Evolutionary conservation across 2,797 vertebrate species (phyloP).

Genomic region (Myotis pilosus): DNA sequence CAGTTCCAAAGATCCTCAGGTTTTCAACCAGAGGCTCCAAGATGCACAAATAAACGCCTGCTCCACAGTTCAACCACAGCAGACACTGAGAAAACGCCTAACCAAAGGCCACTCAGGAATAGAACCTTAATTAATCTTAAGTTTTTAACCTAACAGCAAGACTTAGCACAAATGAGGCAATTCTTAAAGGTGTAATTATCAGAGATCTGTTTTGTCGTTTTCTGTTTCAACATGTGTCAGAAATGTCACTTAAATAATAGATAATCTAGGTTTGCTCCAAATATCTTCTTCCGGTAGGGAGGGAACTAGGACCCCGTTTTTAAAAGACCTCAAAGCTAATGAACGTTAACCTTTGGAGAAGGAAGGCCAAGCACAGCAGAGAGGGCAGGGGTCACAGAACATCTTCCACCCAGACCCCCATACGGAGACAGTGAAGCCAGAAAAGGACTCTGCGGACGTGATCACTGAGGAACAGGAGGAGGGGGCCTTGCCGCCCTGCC

Average conservation of each 20-base stretch:
- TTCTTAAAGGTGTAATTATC: slow-evolving; percentile 41
- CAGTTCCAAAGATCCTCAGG: not conserved
- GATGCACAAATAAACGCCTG: not conserved
- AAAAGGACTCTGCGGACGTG: not conserved
- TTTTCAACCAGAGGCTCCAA: not conserved
- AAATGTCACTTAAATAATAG: not conserved
- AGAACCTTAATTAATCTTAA: slow-evolving; percentile 8
- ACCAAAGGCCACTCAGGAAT: not conserved
- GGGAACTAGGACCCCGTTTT: not conserved
- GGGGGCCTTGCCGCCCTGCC: not conserved
- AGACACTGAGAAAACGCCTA: slow-evolving; percentile 16
- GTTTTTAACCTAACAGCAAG: slow-evolving; percentile 41
- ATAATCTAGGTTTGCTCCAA: not conserved
- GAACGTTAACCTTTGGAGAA: not conserved
- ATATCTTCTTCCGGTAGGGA: slow-evolving; percentile 7
- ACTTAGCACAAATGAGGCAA: not conserved
- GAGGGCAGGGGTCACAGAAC: not conserved
- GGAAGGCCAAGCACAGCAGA: not conserved
- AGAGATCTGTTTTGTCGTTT: slow-evolving; percentile 30
- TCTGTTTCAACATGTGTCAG: slow-evolving; percentile 6
- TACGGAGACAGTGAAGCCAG: not conserved
- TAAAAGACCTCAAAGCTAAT: slow-evolving; percentile 41
- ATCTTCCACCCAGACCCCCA: not conserved
- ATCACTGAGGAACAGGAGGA: not conserved
- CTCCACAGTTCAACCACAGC: not conserved